Base-by-base conservation (phyloP, 2,797 vertebrate species). In the Takifugu ocellatus region DNA sequence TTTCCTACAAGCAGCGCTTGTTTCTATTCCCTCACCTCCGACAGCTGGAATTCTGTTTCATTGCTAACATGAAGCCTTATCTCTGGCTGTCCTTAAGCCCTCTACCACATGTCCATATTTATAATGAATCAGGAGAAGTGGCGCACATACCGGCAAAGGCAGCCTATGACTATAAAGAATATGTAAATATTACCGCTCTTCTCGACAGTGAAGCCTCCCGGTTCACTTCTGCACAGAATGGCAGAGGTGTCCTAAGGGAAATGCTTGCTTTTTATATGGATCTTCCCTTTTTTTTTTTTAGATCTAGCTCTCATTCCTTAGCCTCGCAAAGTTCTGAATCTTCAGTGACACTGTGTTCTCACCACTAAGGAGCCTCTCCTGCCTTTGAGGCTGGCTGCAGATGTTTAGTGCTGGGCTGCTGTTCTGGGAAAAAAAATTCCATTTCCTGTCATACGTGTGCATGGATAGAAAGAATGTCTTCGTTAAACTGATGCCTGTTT, bases 21-120 rank as follows among this genome's bases (percentile, higher is more conserved):
- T 67, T 82, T 81, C 64, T 65, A 70, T 77, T 83, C 82, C 84
- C 79, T 85, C 85, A 80, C 78, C 79, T 81, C 81, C 77, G 74
- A 83, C 82, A 68, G 57, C 60, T 21, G 31, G 59, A 77, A 58
- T 43, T n/a, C 50, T 76, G 71, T 78, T 77, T 83, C 69, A 71
- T 75, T 56, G 29, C 55, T 79, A 48, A 33, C 62, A 54, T 72
- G 54, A 63, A 75, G 63, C 55, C 9, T 65, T 71, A 75, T 72
- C 76, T 72, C 55, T 46, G 59, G 33, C 62, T 62, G 60, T 79
- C 63, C 55, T 62, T 47, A 33, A 52, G 62, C 65, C 65, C 56
- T 69, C 69, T 69, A 66, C 75, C 65, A 60, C 46, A 63, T 67
- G 31, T 54, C 26, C 56, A 56, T 25, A 10, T 79, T 75, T 51